Base-by-base conservation (phyloP, 2,797 vertebrate genomes). In the Cynodonichthys magdalenae region DNA sequence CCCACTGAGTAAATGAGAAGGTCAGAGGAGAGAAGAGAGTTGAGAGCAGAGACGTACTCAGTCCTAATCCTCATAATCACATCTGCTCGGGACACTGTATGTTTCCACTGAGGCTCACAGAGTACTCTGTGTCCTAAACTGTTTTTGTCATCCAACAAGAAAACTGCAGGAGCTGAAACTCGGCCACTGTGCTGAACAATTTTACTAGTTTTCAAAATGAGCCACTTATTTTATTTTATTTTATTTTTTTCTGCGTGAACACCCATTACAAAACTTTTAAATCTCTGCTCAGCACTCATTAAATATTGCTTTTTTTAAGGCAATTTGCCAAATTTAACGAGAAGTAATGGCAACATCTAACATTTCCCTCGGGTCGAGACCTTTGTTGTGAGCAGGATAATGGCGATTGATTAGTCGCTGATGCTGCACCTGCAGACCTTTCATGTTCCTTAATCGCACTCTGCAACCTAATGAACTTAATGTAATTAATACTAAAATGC, bases 401-500 rank as follows among this genome's bases (percentile, higher is more conserved):
- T 83, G 67, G 71, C 74, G 63, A 92, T 90, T 87, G 88, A 93
- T 91, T 84, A 65, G 81, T n/a, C 28, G 9, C 51, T 71, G 69
- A 82, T 83, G 78, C 75, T 75, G 72, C 75, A 65, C 71, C 66
- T 82, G 72, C 77, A 77, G 66, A 85, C 76, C 66, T 82, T 77
- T 77, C 63, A 75, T 74, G 59, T 83, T 87, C 60, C 59, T 71
- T 72, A 80, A 77, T 71, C 62, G 63, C 77, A 80, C 64, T 77
- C 77, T 83, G 71, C 27, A 74, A 77, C 75, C 77, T 86, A 77
- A 85, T 88, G 82, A 74, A 78, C 77, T 73, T 84, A 74, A 85
- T 88, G 80, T 87, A 81, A 90, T 92, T 90, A 89, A 81, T 61
- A 73, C 64, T 55, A 84, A 87, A 82, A 84, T 78, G 82, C 87